phyloP scores from a whole-genome alignment of 2,888 invertebrate species.

The Agelastica alni region DNA sequence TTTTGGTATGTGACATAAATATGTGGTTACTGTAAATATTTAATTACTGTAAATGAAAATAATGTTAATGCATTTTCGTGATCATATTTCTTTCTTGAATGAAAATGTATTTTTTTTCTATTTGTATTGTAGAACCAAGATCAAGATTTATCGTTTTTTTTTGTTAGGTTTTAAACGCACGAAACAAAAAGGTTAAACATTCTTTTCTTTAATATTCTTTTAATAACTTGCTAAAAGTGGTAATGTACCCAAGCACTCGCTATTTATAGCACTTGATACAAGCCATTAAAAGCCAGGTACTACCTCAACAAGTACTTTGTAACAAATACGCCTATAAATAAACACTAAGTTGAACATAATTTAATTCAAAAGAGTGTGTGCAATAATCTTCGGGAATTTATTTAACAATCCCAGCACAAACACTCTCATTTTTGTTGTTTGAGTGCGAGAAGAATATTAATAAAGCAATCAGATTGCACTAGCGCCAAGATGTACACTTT shows the following conservation, averaged over 20 bases:
- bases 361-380: conserved; percentile 8
- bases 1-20: no score
- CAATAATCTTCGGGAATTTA: conserved; percentile 10
- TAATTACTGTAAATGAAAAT: no score
- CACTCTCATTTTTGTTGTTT: conserved; percentile 15
- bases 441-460: conserved; percentile 6
- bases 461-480: conserved; percentile 4
- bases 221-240: not conserved
- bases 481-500: not conserved
- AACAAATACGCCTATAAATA: conserved; percentile 14
- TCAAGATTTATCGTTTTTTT: no score
- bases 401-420: conserved; percentile 13
- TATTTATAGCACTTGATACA: conserved; percentile 4
- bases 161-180: no score
- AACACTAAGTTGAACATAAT: conserved; percentile 10
- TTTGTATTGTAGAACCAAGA: no score
- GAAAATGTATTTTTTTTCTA: no score
- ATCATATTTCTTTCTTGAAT: no score
- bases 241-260: not conserved
- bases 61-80: no score
- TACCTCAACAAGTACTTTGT: conserved; percentile 8
- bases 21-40: no score
- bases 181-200: no score
- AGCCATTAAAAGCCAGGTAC: conserved; percentile 2
- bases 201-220: not conserved